phyloP scores from a whole-genome alignment of 2,113 vertebrate genomes.

The Alexandromys fortis region DNA sequence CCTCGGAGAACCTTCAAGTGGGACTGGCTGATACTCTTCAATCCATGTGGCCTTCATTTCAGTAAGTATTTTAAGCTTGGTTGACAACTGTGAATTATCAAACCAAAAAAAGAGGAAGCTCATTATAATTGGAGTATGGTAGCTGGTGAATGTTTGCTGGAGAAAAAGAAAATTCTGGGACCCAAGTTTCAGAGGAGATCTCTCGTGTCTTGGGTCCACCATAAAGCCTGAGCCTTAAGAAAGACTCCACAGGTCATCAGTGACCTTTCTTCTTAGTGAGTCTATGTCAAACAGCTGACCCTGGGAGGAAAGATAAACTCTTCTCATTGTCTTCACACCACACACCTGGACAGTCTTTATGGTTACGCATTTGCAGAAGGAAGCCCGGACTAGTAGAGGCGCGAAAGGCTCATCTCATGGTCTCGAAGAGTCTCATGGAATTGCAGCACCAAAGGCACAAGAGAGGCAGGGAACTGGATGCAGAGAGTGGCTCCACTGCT shows the following conservation, averaged over 20 bases:
- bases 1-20: no score
- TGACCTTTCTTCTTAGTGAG: background rate
- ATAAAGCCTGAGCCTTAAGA: background rate
- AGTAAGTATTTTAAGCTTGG: background rate
- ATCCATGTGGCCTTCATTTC: background rate
- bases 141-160: background rate
- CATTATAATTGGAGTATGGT: background rate
- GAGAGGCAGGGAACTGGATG: background rate
- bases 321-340: slow-evolving; percentile 34
- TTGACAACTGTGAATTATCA: background rate
- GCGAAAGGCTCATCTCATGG: background rate
- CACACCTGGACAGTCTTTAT: slow-evolving; percentile 36
- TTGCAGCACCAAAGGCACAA: background rate
- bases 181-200: slow-evolving; percentile 27
- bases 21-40: background rate
- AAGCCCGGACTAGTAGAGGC: background rate
- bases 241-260: background rate
- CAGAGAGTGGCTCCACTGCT: slow-evolving; percentile 4
- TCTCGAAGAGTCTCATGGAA: slow-evolving; percentile 39
- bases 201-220: background rate
- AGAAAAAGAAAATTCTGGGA: background rate
- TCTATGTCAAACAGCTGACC: background rate
- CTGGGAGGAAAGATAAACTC: background rate
- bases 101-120: background rate
- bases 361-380: background rate